Evolutionary conservation across 2,888 invertebrate species (phyloP).

Genomic region (Lutraria lutraria): DNA sequence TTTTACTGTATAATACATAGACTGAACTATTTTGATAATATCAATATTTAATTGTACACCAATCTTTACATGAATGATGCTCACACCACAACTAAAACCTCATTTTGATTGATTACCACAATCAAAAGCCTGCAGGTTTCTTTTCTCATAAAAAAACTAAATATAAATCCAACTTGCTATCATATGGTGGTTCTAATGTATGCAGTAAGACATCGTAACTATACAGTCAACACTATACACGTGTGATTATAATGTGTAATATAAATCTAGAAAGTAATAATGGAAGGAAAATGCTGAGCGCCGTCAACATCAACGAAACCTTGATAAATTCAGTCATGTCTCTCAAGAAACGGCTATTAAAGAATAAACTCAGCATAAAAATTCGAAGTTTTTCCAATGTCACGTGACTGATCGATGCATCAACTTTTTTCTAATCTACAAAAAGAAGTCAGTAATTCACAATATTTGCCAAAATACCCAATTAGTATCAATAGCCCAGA

Average conservation of each 20-base stretch:
- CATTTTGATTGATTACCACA: no score
- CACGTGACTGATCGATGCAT: background rate
- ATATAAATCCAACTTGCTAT: background rate
- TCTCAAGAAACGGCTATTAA: background rate
- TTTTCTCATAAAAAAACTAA: no score
- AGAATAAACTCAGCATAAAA: background rate
- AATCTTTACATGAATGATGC: background rate
- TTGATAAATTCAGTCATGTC: background rate
- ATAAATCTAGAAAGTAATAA: background rate
- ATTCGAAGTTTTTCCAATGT: background rate
- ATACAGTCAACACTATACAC: background rate
- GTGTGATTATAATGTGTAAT: background rate
- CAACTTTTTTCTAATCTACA: background rate
- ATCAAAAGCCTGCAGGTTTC: no score
- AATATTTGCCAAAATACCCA: slow-evolving; percentile 9
- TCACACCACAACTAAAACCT: background rate
- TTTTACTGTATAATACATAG: background rate
- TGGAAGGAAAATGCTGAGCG: background rate
- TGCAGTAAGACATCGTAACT: background rate
- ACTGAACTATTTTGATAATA: background rate
- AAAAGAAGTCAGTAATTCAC: slow-evolving; percentile 12
- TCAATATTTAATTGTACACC: slow-evolving; percentile 13
- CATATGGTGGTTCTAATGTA: background rate
- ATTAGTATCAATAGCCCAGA: background rate
- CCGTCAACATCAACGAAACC: background rate